These are phyloP conservation scores for Acholoe squamosa DNA, from an alignment of 2,888 invertebrate species.

Conservation along the genomic window DNA sequence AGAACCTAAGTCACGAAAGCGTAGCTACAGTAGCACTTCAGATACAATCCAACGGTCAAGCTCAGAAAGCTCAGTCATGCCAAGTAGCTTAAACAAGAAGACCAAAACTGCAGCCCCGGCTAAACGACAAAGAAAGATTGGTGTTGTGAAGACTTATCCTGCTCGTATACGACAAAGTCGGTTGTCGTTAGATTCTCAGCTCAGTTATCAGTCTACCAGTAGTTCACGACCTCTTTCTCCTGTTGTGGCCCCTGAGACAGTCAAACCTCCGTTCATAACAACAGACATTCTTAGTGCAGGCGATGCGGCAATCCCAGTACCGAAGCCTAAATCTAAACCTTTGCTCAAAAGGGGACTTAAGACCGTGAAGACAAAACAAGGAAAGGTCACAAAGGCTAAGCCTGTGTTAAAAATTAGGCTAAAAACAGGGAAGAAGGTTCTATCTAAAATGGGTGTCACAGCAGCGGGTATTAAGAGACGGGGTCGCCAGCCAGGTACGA, in stretches of 20 bases:
- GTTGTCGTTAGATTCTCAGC: constrained; percentile 11
- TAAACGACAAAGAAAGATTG: not conserved
- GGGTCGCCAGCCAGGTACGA: not conserved
- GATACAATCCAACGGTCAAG: not conserved
- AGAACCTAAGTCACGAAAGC: constrained; percentile 10
- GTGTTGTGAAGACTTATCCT: constrained; percentile 23
- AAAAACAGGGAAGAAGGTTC: not conserved
- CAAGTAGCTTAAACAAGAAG: not conserved
- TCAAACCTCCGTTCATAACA: not conserved
- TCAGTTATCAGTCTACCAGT: not conserved
- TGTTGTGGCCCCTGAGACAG: not conserved
- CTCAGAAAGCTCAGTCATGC: not conserved
- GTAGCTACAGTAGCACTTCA: constrained; percentile 26
- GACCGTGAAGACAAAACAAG: not conserved
- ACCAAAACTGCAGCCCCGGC: not conserved
- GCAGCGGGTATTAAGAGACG: not conserved
- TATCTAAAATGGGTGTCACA: not conserved
- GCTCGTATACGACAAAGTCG: constrained; percentile 36
- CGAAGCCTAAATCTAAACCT: not conserved
- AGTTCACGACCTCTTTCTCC: not conserved
- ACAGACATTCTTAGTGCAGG: not conserved
- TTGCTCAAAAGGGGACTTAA: not conserved
- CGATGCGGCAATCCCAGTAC: not conserved
- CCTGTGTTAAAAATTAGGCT: not conserved
- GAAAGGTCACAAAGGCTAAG: not conserved